Evolutionary conservation across 2,797 vertebrate species (phyloP).

Genomic region (Botia almorhae): DNA sequence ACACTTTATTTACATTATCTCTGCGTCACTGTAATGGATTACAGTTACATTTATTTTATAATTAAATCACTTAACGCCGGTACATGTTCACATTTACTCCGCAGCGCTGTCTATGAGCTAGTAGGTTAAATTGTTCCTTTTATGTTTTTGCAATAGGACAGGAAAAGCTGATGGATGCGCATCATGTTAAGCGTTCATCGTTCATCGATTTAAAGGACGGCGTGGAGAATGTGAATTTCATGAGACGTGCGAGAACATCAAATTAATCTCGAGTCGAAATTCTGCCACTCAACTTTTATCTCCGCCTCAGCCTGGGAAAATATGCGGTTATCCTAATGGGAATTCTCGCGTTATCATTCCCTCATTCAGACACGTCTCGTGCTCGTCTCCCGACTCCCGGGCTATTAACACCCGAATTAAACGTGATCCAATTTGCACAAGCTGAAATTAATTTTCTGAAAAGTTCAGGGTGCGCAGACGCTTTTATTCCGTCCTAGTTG

Average conservation of each 20-base stretch:
- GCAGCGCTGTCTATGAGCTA: neutral
- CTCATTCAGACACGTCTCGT: neutral
- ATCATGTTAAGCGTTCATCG: constrained; percentile 30
- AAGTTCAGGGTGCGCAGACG: neutral
- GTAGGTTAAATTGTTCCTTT: neutral
- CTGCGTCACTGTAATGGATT: no score
- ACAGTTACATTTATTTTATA: no score
- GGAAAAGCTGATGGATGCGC: constrained; percentile 31
- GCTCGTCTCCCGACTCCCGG: neutral
- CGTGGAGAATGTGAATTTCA: constrained; percentile 30
- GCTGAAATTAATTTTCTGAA: neutral
- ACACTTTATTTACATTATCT: no score
- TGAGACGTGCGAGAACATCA: constrained; percentile 22
- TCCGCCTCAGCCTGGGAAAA: no score
- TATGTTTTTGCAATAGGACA: neutral
- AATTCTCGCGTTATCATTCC: neutral
- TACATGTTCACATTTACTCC: no score
- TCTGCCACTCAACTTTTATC: neutral
- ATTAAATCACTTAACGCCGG: no score
- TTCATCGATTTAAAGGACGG: constrained; percentile 22
- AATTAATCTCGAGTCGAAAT: neutral
- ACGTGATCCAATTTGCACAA: neutral
- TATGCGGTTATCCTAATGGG: neutral
- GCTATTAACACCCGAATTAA: constrained; percentile 9
- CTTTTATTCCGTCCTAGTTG: neutral